Conservation (phyloP, 2,888 invertebrate genomes). For the Anarsia innoxiella region DNA sequence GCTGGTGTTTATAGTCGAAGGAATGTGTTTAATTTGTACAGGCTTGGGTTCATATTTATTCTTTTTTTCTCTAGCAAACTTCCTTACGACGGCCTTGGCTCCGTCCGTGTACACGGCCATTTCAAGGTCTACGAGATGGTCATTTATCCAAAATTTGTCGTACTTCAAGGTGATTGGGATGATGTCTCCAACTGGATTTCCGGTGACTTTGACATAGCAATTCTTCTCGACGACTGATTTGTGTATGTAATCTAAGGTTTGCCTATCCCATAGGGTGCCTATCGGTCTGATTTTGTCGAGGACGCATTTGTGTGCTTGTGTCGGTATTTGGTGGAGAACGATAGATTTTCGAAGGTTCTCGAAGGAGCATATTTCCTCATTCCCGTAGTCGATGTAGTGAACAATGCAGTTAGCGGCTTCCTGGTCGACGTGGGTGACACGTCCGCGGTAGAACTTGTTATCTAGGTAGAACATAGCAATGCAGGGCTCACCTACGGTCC, state of each 20-base stretch:
- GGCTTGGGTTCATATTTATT: neutral
- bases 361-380: constrained; percentile 78
- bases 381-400: constrained; percentile 89
- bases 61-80: constrained; percentile 27
- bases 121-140: constrained; percentile 62
- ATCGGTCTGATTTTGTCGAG: constrained; percentile 57
- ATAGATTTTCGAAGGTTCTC: constrained; percentile 77
- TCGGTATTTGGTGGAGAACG: constrained; percentile 78
- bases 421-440: constrained; percentile 60
- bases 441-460: constrained; percentile 82
- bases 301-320: constrained; percentile 77
- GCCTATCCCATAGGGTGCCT: constrained; percentile 57
- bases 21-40: constrained; percentile 15
- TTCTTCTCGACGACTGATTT: constrained; percentile 72
- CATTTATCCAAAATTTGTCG: constrained; percentile 57
- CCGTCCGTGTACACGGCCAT: constrained; percentile 54
- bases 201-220: constrained; percentile 64
- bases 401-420: constrained; percentile 66
- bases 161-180: constrained; percentile 50
- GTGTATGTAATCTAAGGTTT: constrained; percentile 78
- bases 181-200: constrained; percentile 40
- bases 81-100: constrained; percentile 38
- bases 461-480: constrained; percentile 80
- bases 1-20: constrained; percentile 28
- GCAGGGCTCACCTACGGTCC: constrained; percentile 80